phyloP scores from a whole-genome alignment of 2,888 invertebrate species.

The Himalopsyche kuldschensis region DNA sequence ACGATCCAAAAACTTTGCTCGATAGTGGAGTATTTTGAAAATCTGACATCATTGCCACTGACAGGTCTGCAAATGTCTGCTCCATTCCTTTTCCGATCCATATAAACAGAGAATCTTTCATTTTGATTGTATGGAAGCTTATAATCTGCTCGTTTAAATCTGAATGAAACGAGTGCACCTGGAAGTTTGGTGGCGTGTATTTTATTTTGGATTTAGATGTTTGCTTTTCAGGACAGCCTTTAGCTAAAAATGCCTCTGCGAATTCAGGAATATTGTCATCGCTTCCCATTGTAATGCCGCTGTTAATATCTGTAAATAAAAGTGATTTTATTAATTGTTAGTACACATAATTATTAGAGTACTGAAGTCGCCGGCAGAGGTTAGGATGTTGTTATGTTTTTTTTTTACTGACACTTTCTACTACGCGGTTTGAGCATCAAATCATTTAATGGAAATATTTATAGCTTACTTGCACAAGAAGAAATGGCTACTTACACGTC shows the following conservation, averaged over 20 bases:
- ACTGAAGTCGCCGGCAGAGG: too few species aligned
- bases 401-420: too few species aligned
- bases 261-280: background rate
- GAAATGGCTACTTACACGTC: background rate
- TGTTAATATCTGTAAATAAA: background rate
- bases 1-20: slow-evolving; percentile 49
- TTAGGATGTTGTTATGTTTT: too few species aligned
- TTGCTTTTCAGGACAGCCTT: slow-evolving; percentile 17
- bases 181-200: slow-evolving; percentile 43
- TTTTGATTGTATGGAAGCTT: slow-evolving; percentile 50
- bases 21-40: slow-evolving; percentile 43
- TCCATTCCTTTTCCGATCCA: slow-evolving; percentile 50
- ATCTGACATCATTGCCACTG: slow-evolving; percentile 45
- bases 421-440: too few species aligned
- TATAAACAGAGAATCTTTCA: slow-evolving; percentile 50
- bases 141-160: slow-evolving; percentile 46
- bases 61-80: slow-evolving; percentile 48
- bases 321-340: too few species aligned
- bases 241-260: background rate
- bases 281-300: background rate
- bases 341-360: too few species aligned
- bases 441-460: too few species aligned
- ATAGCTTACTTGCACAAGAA: too few species aligned
- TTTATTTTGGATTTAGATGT: slow-evolving; percentile 28
- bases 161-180: slow-evolving; percentile 45